phyloP scores from a whole-genome alignment of 2,113 vertebrate species.

The Psettodes erumei region DNA sequence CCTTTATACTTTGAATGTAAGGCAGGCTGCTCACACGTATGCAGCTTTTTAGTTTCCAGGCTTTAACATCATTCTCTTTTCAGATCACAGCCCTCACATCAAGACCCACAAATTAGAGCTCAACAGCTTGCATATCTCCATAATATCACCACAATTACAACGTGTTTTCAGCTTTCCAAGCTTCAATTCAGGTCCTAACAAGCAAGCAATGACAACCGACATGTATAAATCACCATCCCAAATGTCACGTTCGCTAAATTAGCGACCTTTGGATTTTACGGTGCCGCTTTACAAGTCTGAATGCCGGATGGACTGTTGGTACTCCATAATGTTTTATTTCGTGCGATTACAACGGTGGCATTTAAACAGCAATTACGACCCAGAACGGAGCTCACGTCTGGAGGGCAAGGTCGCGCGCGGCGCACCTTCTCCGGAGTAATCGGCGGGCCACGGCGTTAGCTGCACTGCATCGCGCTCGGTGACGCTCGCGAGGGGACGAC shows the following conservation, averaged over 20 bases:
- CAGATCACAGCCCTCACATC: slow-evolving; percentile 26
- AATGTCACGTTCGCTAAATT: slow-evolving; percentile 73
- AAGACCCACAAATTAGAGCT: slow-evolving; percentile 16
- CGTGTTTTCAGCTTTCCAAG: slow-evolving; percentile 3
- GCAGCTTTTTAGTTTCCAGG: slow-evolving; percentile 12
- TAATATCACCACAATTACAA: slow-evolving; percentile 14
- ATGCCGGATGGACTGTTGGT: slow-evolving; percentile 57
- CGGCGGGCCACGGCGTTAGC: slow-evolving; percentile 40
- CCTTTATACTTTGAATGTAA: slow-evolving; percentile 15
- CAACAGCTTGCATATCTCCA: slow-evolving; percentile 23
- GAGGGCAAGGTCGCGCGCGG: slow-evolving; percentile 40
- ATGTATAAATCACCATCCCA: slow-evolving; percentile 39
- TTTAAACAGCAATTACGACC: slow-evolving; percentile 74
- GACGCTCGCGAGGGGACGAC: slow-evolving; percentile 13
- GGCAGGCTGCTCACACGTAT: background rate
- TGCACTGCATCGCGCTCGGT: slow-evolving; percentile 6
- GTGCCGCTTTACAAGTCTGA: slow-evolving; percentile 60
- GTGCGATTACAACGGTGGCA: slow-evolving; percentile 66
- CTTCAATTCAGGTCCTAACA: slow-evolving; percentile 42
- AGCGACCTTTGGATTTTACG: slow-evolving; percentile 67
- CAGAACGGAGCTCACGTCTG: slow-evolving; percentile 29
- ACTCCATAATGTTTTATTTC: slow-evolving; percentile 66
- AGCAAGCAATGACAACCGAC: slow-evolving; percentile 43
- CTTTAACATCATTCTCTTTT: slow-evolving; percentile 20
- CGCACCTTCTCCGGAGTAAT: slow-evolving; percentile 36